Evolutionary conservation across 2,888 invertebrate genomes (phyloP).

Genomic region (Cabera pusaria): DNA sequence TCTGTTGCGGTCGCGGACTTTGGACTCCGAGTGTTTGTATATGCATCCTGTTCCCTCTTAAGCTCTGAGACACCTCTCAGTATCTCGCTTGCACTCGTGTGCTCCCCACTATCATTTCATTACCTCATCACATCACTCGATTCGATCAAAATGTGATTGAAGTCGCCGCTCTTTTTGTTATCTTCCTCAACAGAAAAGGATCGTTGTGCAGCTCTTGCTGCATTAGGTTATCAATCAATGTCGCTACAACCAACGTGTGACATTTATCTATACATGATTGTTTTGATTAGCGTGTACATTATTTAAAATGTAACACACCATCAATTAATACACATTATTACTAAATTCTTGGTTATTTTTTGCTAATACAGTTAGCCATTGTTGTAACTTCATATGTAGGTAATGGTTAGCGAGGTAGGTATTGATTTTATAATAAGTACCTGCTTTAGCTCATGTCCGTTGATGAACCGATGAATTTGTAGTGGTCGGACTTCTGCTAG

Average conservation of each 20-base stretch:
- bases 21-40: constrained; percentile 67
- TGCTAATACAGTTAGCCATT: too few species aligned
- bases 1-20: constrained; percentile 62
- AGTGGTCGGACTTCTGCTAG: too few species aligned
- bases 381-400: too few species aligned
- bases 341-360: too few species aligned
- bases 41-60: constrained; percentile 60
- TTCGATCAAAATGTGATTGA: constrained; percentile 45
- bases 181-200: constrained; percentile 25
- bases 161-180: constrained; percentile 59
- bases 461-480: too few species aligned
- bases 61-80: constrained; percentile 32
- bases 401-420: too few species aligned
- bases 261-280: neutral
- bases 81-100: constrained; percentile 43
- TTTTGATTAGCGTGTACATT: constrained; percentile 7
- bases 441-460: too few species aligned
- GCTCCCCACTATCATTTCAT: constrained; percentile 55
- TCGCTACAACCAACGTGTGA: constrained; percentile 1
- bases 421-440: too few species aligned
- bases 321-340: too few species aligned
- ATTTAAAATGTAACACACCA: too few species aligned
- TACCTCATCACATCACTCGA: constrained; percentile 59
- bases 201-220: constrained; percentile 6
- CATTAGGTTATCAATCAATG: constrained; percentile 8